Base-by-base conservation (phyloP, 2,797 vertebrate species). In the Hephaestus fuliginosus region DNA sequence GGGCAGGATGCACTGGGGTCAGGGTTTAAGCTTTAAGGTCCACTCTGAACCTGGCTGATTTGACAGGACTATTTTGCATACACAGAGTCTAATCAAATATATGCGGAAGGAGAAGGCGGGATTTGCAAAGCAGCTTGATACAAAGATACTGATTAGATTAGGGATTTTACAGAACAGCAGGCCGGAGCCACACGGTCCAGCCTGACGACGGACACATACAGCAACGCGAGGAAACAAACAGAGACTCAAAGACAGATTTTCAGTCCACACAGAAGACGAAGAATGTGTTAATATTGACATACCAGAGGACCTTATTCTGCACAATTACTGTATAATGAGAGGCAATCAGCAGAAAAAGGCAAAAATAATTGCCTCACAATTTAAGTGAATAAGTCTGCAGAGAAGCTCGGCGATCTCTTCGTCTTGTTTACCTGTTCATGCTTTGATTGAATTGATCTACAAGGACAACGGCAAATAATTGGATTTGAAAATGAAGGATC, bases 21-120 rank as follows among this genome's bases (percentile, higher is more conserved):
- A 91, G 81, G 86, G 91, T 90, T 93, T 92, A 91, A 92, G 91
- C 92, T 90, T 76, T 67, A 82, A 92, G 89, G 90, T 91, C 91
- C 89, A 79, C 79, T 82, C 74, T 83, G 76, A 90, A 91, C 89
- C 87, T 89, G 88, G 71, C 41, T 74, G 84, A 87, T 87, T 91
- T 80, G 88, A 88, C 78, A 53, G 78, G 30, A 73, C 80, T 87
- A 57, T 79, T 92, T 91, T 91, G 88, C 88, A 93, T 90, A 81
- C 71, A 1, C 71, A 25, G 63, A 78, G 74, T 93, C 86, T 88
- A 85, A 94, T 93, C 91, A 93, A 85, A 92, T 92, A 88, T 73
- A 89, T 71, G 71, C 49, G 41, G 60, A 75, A 72, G 73, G 74
- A 70, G 73, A 80, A 81, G 81, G 83, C 51, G 36, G 87, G 89